Evolutionary conservation across 2,888 invertebrate genomes (phyloP).

Genomic region (Beris chalybata): DNA sequence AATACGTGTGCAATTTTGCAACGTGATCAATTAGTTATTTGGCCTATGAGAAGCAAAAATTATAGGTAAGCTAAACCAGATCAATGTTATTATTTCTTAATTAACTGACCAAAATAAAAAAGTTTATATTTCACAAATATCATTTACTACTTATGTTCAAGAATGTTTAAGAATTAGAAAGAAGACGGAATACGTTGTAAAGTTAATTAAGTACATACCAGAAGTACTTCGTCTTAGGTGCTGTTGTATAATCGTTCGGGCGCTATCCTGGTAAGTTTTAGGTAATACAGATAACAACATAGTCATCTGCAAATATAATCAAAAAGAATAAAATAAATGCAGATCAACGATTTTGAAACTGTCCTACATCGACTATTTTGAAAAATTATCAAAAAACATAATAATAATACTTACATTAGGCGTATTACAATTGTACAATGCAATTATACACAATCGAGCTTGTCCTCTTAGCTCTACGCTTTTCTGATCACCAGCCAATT

Average conservation of each 20-base stretch:
- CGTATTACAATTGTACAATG: constrained; percentile 88
- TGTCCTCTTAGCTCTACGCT: constrained; percentile 70
- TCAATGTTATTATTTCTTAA: not conserved
- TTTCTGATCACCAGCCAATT: constrained; percentile 69
- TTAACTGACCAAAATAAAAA: not conserved
- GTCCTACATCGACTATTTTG: not conserved
- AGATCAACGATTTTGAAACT: not conserved
- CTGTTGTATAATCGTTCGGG: constrained; percentile 71
- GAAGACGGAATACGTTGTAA: too few species aligned
- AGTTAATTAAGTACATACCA: constrained; percentile 45
- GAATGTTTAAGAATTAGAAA: not conserved
- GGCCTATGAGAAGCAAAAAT: too few species aligned
- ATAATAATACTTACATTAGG: constrained; percentile 59
- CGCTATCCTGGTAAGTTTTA: constrained; percentile 72
- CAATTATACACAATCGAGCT: constrained; percentile 73
- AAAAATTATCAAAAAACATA: not conserved
- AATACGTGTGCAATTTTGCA: too few species aligned
- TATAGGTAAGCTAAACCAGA: not conserved
- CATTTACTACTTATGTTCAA: too few species aligned
- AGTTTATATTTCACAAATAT: not conserved
- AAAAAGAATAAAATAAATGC: constrained; percentile 14
- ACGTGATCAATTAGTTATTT: too few species aligned
- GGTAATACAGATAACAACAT: constrained; percentile 74
- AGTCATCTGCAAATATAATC: constrained; percentile 67
- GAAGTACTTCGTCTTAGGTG: constrained; percentile 70